Evolutionary conservation across 2,797 vertebrate genomes (phyloP), one percentile per base, ranked within the genome.

Genomic region (Fringilla coelebs): DNA sequence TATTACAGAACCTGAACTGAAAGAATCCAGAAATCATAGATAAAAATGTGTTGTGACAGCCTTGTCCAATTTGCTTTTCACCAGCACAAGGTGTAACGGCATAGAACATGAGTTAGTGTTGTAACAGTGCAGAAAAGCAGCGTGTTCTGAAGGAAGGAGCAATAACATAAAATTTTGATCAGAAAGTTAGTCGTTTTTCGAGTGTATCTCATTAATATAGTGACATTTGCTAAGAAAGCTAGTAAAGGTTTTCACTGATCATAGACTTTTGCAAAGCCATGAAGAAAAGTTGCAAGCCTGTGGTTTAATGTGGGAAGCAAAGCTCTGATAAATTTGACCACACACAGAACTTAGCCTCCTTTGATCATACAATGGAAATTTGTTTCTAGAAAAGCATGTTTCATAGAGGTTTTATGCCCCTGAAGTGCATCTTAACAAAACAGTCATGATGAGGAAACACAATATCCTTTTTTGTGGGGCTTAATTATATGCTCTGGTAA

Each of bases 401-500:
- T 95, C 83, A 54, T 46, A 49, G 89, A 2, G 57, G 31, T 90
- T 95, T 96, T 61, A 34, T 86, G 63, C 60, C 63, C 55, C 74
- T 88, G 34, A 86, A 93, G 60, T 76, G 48, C 85, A 90, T 91
- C 87, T 92, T 94, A 88, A 75, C 71, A 79, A 88, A 96, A 89
- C 49, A 93, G 32, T 82, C 5, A 1, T 67, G 89, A 79, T 82
- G 52, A 90, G 71, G 77, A 93, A 95, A 91, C 71, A 71, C 61
- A 77, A 57, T 91, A 91, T 57, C 48, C 76, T 93, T 93, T 91
- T 58, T 79, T 94, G 85, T 76, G 43, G 32, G 72, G 32, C 76
- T 89, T 94, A 73, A 91, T 96, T 92, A 70, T 77, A 48, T 40
- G 31, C 65, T 88, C 66, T 66, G 87, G 83, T 96, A 70, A 8